Percentiles rank a stretch among this genome's conserved stretches.
phyloP scores from a whole-genome alignment of 92 coral and sea anemone genomes.

The Phenganax stokvisi region DNA sequence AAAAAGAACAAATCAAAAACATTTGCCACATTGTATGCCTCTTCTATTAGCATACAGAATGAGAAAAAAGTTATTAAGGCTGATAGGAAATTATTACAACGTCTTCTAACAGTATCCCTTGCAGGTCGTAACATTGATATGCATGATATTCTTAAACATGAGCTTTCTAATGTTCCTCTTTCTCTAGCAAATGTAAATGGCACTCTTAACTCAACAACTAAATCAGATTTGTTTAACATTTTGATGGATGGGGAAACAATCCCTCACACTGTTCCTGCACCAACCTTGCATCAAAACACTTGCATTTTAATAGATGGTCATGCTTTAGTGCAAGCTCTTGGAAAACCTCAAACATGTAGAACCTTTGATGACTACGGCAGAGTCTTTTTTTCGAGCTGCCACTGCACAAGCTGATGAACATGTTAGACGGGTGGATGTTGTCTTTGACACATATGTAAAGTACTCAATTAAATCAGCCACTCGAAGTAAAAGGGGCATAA shows the following conservation, averaged over 20 bases:
- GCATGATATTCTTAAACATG: conserved; percentile 25
- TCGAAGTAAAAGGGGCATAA: conserved; percentile 1
- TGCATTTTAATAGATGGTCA: conserved; percentile 25
- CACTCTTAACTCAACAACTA: neutral
- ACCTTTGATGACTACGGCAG: conserved; percentile 31
- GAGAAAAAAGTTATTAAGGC: conserved; percentile 27
- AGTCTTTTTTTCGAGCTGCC: conserved; percentile 12
- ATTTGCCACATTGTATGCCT: conserved; percentile 8
- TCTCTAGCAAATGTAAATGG: conserved; percentile 34
- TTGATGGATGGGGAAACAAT: neutral
- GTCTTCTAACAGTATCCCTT: conserved; percentile 29
- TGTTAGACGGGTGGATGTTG: conserved; percentile 28
- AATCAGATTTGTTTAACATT: conserved; percentile 20
- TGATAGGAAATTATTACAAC: conserved; percentile 27
- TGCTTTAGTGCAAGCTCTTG: conserved; percentile 31
- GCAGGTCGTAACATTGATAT: conserved; percentile 35
- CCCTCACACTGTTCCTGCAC: neutral
- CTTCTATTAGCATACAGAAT: neutral
- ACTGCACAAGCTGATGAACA: conserved; percentile 10
- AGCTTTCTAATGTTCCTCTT: conserved; percentile 24
- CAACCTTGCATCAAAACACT: conserved; percentile 7
- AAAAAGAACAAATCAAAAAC: conserved; percentile 20
- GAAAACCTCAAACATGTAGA: conserved; percentile 30
- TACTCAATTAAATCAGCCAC: conserved; percentile 35
- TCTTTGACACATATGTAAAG: conserved; percentile 28